Evolutionary conservation across 2,113 vertebrate species (phyloP).

Genomic region (Octodon degus): DNA sequence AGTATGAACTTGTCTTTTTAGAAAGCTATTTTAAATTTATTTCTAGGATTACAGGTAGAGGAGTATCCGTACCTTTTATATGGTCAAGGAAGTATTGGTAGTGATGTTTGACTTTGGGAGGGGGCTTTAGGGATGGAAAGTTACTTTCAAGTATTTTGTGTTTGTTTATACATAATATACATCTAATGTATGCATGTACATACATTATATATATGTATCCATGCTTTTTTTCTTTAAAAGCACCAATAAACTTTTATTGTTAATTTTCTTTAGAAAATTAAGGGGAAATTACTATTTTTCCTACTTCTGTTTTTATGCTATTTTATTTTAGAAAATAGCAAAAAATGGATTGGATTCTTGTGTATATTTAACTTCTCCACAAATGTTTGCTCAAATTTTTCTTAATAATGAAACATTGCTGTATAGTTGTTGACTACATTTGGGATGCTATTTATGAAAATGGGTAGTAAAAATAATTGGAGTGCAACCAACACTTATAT

Average conservation of each 20-base stretch:
- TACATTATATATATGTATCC: neutral
- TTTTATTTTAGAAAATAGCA: conserved; percentile 57
- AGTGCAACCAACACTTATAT: neutral
- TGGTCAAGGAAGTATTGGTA: conserved; percentile 47
- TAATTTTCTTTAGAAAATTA: conserved; percentile 51
- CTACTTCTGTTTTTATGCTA: conserved; percentile 5
- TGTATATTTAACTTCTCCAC: conserved; percentile 30
- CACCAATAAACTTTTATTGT: conserved; percentile 31
- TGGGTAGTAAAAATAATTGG: conserved; percentile 32
- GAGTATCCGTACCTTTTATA: conserved; percentile 10
- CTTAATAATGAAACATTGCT: conserved; percentile 20
- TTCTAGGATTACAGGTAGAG: conserved; percentile 23
- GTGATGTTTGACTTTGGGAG: conserved; percentile 10
- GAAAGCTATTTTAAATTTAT: conserved; percentile 53
- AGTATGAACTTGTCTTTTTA: conserved; percentile 23
- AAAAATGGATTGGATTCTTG: conserved; percentile 24
- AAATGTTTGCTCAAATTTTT: conserved; percentile 41
- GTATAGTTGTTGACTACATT: conserved; percentile 2
- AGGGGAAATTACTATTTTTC: conserved; percentile 41
- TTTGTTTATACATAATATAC: neutral
- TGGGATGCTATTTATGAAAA: conserved; percentile 49
- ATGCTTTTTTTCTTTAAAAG: neutral
- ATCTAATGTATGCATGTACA: neutral
- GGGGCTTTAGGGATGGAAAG: conserved; percentile 46
- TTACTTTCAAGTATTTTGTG: conserved; percentile 36